Evolutionary conservation across 2,888 invertebrate species (phyloP), one percentile per base, ranked within the genome.

Genomic region (Exocentrus adspersus): DNA sequence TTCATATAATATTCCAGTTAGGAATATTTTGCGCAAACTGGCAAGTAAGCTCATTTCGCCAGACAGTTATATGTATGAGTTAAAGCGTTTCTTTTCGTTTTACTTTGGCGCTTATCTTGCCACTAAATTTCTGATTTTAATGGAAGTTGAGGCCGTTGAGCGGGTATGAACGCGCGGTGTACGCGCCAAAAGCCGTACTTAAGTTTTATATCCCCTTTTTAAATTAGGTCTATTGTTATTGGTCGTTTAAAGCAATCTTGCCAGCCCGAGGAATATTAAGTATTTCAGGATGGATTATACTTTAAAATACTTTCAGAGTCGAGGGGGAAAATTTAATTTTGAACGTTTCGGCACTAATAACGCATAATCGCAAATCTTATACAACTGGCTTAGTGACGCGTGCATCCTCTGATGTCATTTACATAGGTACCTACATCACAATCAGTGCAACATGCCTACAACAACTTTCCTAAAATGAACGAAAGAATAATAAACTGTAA

Each of bases 101-200:
- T 80, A 79, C 80, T 79, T 80, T 77, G 77, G 78, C 80, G 84
- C 84, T 85, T 85, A 85, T 85, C 85, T 85, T 78, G 81, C 81
- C 81, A 83, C 84, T 85, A 85, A 85, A 85, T 85, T 85, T 84
- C 83, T 83, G 84, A 85, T 86, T 86, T 86, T 85, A 85, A 86
- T 85, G 85, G 85, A 84, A 84, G 80, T 82, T 82, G 83, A 79
- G 81, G 83, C 83, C 83, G 83, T 84, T 82, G 82, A 80, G 81
- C 71, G 72, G 72, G 72, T 57, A 68, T 64, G 72, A 68, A 70
- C 70, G 74, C 70, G 67, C 74, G 71, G 73, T 71, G 72, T 75
- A 75, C 77, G 77, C 78, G 77, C 78, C 77, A 73, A 79, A 76
- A 78, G 78, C 77, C 74, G 75, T 76, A 74, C 80, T 81, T 79